Conservation (phyloP, 2,113 vertebrate species). For the Lipotes vexillifer region DNA sequence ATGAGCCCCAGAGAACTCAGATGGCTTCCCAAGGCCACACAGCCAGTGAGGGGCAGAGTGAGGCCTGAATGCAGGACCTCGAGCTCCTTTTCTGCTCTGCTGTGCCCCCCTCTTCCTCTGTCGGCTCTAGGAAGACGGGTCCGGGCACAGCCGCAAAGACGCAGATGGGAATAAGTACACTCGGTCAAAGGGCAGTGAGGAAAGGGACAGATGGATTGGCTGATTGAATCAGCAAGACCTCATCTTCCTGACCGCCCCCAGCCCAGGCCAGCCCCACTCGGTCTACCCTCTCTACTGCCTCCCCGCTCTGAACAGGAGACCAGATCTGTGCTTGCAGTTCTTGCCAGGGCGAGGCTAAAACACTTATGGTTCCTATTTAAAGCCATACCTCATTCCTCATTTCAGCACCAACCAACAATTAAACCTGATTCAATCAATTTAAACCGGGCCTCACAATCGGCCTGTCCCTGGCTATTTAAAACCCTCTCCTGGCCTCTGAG, state of each 20-base stretch:
- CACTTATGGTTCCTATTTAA: constrained; percentile 64
- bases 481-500: constrained; percentile 43
- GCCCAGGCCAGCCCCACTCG: not conserved
- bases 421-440: constrained; percentile 69
- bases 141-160: not conserved
- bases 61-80: not conserved
- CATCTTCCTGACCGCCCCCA: not conserved
- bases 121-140: not conserved
- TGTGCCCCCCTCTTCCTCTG: not conserved
- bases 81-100: not conserved
- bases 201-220: not conserved
- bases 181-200: not conserved
- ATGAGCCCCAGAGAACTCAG: not conserved
- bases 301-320: not conserved
- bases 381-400: constrained; percentile 59
- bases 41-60: not conserved
- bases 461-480: constrained; percentile 72
- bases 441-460: constrained; percentile 40
- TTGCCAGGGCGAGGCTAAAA: constrained; percentile 9
- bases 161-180: not conserved
- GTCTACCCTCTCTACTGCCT: not conserved
- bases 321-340: not conserved
- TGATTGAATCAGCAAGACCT: not conserved
- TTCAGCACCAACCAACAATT: constrained; percentile 75
- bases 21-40: not conserved